Conservation (phyloP, 2,888 invertebrate species). For the Platycheirus albimanus region DNA sequence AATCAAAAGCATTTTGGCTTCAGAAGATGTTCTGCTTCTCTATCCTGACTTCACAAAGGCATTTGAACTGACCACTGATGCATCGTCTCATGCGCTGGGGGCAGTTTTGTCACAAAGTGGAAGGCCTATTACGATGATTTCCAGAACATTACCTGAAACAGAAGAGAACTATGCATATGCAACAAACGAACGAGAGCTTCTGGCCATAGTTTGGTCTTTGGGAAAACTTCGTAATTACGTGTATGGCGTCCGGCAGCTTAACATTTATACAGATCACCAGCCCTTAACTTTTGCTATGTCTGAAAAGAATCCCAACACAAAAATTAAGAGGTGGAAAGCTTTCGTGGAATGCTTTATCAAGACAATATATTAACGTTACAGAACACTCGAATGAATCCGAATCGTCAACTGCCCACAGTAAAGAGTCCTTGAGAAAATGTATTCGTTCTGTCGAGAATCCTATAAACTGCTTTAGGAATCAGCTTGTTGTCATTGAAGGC, state of each 20-base stretch:
- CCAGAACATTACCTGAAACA: slow-evolving; percentile 42
- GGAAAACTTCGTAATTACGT: slow-evolving; percentile 80
- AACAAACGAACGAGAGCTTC: slow-evolving; percentile 79
- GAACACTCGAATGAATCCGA: background rate
- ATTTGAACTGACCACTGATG: slow-evolving; percentile 57
- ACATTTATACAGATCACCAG: slow-evolving; percentile 51
- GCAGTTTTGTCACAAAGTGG: slow-evolving; percentile 64
- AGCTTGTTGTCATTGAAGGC: slow-evolving; percentile 3
- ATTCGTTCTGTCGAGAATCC: slow-evolving; percentile 20
- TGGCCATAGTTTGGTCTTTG: slow-evolving; percentile 78
- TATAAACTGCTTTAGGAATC: background rate
- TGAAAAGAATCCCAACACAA: slow-evolving; percentile 30
- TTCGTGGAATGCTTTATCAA: slow-evolving; percentile 34
- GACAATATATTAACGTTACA: slow-evolving; percentile 17
- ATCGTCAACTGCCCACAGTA: background rate
- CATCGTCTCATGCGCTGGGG: slow-evolving; percentile 44
- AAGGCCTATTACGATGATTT: slow-evolving; percentile 58
- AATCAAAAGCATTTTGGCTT: slow-evolving; percentile 41
- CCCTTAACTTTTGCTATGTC: slow-evolving; percentile 34
- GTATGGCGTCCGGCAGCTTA: slow-evolving; percentile 76
- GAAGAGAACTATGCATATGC: slow-evolving; percentile 72
- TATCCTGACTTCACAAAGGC: slow-evolving; percentile 49
- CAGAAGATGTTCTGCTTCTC: no score
- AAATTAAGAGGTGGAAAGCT: slow-evolving; percentile 37
- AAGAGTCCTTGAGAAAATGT: slow-evolving; percentile 10